Base-by-base conservation (phyloP, 2,113 vertebrate genomes). In the Bujurquina vittata region DNA sequence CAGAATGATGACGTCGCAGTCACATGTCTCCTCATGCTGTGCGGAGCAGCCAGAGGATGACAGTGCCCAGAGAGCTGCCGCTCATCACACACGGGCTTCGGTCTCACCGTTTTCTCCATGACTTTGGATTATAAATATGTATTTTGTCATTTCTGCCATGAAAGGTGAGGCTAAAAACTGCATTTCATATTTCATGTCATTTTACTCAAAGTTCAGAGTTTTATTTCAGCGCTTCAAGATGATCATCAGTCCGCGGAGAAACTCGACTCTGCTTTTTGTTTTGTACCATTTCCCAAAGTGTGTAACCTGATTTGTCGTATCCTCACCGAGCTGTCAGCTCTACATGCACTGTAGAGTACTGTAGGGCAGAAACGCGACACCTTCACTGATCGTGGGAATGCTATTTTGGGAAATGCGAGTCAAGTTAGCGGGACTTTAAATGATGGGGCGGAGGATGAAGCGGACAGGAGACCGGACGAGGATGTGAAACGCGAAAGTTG, bases 131-230 rank as follows among this genome's bases (percentile, higher is more conserved):
- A 86, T 93, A 95, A 97, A 92, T 94, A 97, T 97, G 97, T 97
- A 97, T 95, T 95, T 97, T 96, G 96, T 96, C 93, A 96, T 96
- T 93, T 96, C 97, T 94, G 96, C 96, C 92, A 97, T 97, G 97
- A 97, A 97, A 97, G 97, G 97, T 97, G 95, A 93, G 94, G 73
- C 18, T 72, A 20, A 29, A 26, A 55, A 10, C 4, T 49, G 67
- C 31, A 20, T 52, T 12, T 23, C 22, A 17, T 43, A 17, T 31
- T 10, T 43, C 1, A 12, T 72, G 18, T 69, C 23, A 4, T 49
- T 49, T 49, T 29, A 69, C 63, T 49, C 46, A 29, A 43, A 26
- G 17, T 31, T 54, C 10, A 15, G 22, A 40, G 22, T 67, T 35
- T 61, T 10, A 11, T 65, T 9, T 55, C 20, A 62, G 55, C 22